Conservation (phyloP, 2,888 invertebrate species). For the Diplolepis rosae region DNA sequence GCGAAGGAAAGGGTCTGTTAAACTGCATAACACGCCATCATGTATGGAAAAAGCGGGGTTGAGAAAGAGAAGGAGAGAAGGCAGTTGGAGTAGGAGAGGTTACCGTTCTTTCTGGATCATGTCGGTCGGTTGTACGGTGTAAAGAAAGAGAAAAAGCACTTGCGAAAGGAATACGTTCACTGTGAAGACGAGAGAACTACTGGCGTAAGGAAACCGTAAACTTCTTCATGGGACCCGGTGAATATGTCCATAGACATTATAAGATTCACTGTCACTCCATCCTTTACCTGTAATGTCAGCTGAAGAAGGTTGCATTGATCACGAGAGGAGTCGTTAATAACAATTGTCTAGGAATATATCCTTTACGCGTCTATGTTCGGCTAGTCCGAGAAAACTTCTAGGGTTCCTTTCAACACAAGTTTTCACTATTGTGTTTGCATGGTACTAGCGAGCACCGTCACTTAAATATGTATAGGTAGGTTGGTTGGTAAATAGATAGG, state of each 20-base stretch:
- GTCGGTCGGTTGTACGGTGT: neutral
- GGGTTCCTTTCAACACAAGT: slow-evolving; percentile 1
- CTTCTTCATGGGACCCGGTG: neutral
- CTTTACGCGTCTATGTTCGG: neutral
- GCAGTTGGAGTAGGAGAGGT: slow-evolving; percentile 19
- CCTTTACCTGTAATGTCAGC: slow-evolving; percentile 15
- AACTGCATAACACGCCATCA: neutral
- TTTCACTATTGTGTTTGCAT: slow-evolving; percentile 7
- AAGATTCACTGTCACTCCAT: neutral
- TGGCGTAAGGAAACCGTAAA: slow-evolving; percentile 1
- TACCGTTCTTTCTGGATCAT: slow-evolving; percentile 12
- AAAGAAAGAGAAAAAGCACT: slow-evolving; percentile 18
- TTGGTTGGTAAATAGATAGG: slow-evolving; percentile 14
- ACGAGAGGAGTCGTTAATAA: slow-evolving; percentile 17
- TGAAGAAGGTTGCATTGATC: slow-evolving; percentile 20
- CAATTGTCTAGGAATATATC: slow-evolving; percentile 15
- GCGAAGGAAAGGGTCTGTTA: slow-evolving; percentile 9
- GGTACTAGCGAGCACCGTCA: neutral
- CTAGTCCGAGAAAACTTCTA: neutral
- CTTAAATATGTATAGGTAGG: slow-evolving; percentile 17
- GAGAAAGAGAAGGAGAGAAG: neutral
- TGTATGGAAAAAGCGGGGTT: neutral
- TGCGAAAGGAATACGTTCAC: neutral
- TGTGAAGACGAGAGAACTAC: slow-evolving; percentile 5
- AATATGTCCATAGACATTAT: neutral